A percentile compares a stretch with the other conserved stretches of the same genome.
Conservation (phyloP, 2,113 vertebrate genomes). For the Euleptes europaea region DNA sequence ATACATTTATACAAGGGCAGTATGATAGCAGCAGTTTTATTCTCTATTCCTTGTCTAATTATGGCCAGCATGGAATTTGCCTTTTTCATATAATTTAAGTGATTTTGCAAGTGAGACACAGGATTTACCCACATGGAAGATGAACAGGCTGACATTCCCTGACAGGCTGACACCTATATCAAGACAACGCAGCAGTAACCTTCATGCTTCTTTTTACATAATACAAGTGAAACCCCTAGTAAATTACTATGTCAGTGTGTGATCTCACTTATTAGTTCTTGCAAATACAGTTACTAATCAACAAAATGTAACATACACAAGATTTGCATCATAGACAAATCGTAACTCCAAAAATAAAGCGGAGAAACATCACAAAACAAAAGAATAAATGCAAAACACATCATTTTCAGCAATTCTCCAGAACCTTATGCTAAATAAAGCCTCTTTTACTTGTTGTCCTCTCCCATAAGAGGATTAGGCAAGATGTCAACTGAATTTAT, state of each 20-base stretch:
- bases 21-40: too few species aligned
- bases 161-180: not conserved
- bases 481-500: not conserved
- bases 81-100: too few species aligned
- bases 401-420: not conserved
- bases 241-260: not conserved
- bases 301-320: not conserved
- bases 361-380: not conserved
- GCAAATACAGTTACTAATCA: not conserved
- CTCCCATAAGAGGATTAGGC: not conserved
- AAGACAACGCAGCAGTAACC: not conserved
- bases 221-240: not conserved
- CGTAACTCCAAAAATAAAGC: not conserved
- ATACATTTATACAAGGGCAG: too few species aligned
- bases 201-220: not conserved
- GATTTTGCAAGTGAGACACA: not conserved
- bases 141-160: not conserved
- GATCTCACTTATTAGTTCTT: not conserved
- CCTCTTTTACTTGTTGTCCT: conserved; percentile 3
- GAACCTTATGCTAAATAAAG: not conserved
- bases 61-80: too few species aligned
- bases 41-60: too few species aligned
- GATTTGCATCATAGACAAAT: not conserved
- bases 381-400: not conserved
- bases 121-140: not conserved